These are phyloP conservation scores for Formica aserva DNA, from an alignment of 2,888 invertebrate genomes.

Conservation along the genomic window DNA sequence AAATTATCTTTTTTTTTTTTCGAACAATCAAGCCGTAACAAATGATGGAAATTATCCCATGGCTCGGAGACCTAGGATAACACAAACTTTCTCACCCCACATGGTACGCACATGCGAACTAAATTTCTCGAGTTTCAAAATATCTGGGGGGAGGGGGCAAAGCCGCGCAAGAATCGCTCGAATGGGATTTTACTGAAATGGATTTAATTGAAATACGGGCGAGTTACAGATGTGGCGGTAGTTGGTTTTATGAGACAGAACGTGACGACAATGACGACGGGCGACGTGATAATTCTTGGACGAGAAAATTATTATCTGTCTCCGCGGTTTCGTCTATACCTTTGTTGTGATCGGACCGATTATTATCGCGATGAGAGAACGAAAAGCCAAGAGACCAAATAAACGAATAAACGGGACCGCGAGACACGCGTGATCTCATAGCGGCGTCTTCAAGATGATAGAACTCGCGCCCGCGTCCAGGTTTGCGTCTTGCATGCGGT, in stretches of 20 bases:
- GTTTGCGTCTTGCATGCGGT: conserved; percentile 44
- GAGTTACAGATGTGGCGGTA: background rate
- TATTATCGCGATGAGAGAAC: conserved; percentile 6
- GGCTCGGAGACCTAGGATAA: background rate
- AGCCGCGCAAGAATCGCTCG: background rate
- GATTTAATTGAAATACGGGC: background rate
- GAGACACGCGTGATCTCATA: conserved; percentile 26
- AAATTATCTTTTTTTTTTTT: background rate
- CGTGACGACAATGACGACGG: background rate
- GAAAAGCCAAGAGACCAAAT: conserved; percentile 8
- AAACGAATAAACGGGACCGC: conserved; percentile 22
- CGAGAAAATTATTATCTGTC: background rate
- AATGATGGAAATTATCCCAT: background rate
- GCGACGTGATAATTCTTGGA: background rate
- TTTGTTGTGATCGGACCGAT: background rate
- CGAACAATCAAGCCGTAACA: background rate
- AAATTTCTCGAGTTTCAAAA: conserved; percentile 28
- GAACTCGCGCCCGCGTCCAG: background rate
- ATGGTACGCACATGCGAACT: conserved; percentile 42
- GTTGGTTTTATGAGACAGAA: background rate
- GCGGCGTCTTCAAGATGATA: conserved; percentile 18
- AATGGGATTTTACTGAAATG: background rate
- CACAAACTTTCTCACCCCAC: conserved; percentile 11
- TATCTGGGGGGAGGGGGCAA: background rate
- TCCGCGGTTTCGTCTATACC: background rate